Evolutionary conservation across 2,888 invertebrate species (phyloP).

Genomic region (Parelbella ahira): DNA sequence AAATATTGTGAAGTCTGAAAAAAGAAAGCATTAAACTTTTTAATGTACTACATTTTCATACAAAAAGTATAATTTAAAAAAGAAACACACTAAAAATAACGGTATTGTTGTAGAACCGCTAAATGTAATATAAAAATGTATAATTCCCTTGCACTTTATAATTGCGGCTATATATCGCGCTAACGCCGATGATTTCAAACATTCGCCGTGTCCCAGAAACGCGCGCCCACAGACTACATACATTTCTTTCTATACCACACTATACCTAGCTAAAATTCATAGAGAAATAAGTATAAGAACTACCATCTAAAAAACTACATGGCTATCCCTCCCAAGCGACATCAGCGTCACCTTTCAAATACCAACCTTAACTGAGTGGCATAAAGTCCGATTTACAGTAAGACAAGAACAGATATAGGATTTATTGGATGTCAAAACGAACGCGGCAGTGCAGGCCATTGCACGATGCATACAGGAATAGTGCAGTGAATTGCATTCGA

Average conservation of each 20-base stretch:
- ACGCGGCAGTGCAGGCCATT: slow-evolving; percentile 75
- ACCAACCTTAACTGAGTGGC: background rate
- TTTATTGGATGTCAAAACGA: slow-evolving; percentile 39
- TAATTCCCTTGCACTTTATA: no score
- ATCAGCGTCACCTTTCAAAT: slow-evolving; percentile 15
- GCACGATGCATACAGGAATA: slow-evolving; percentile 80
- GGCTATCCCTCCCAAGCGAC: background rate
- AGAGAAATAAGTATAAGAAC: slow-evolving; percentile 77
- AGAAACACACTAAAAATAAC: no score
- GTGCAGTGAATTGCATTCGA: slow-evolving; percentile 55
- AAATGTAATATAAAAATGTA: no score
- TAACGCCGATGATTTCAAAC: slow-evolving; percentile 68
- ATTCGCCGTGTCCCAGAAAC: slow-evolving; percentile 72
- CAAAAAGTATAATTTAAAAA: no score
- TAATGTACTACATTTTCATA: no score
- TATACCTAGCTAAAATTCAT: slow-evolving; percentile 79
- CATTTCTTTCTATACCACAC: slow-evolving; percentile 77
- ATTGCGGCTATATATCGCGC: slow-evolving; percentile 41
- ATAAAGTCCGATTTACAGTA: slow-evolving; percentile 34
- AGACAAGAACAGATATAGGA: slow-evolving; percentile 32
- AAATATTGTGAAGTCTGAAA: no score
- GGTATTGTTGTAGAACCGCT: no score
- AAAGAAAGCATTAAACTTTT: no score
- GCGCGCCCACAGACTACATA: slow-evolving; percentile 62
- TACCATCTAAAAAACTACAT: slow-evolving; percentile 65